Base-by-base conservation (phyloP, 2,888 invertebrate genomes). In the Drosophila diplacantha region DNA sequence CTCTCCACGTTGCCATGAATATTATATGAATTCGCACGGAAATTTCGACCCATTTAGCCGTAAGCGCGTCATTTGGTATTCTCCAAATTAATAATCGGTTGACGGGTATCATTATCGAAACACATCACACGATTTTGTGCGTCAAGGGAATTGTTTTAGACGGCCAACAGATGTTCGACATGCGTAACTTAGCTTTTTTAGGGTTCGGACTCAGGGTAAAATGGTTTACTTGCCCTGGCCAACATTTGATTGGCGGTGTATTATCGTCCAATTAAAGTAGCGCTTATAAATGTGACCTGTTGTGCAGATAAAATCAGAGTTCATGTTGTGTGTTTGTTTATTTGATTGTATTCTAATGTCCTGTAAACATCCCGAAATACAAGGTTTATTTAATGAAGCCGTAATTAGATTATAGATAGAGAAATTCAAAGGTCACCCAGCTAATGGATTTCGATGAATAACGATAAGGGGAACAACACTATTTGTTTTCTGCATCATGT, bases 1-100 rank as follows among this genome's bases (percentile, higher is more conserved):
- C 47, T 18, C 39, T 16, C 41, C 47, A 31, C 14, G 16, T 29
- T 29, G 4, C 34, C 35, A 22, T 74, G 64, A 80, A 77, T 82
- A 69, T 69, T 69, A 44, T 39, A 77, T 69, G 49, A 56, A 39
- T 34, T 43, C 47, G 39, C 37, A 44, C 43, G 60, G 43, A 59
- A 60, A 59, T 44, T 31, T 37, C 31, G 31, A 24, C n/a, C 50
- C 51, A 63, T 51, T 53, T 79, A 22, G 43, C 38, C 32, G 31
- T 39, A 59, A 63, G 47, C 52, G 55, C 41, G 22, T n/a, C 46
- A 49, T 60, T 59, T 51, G 43, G 35, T 43, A 26, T 35, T 41
- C 43, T 14, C 35, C 14, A 47, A 63, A 63, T 55, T 39, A 66
- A 66, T 39, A 54, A 51, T 37, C 43, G 57, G 22, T 32, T 31